Percentiles rank a stretch among this genome's conserved stretches.
These are phyloP conservation scores for Lagopus leucura DNA, from an alignment of 2,113 vertebrate species.

Conservation along the genomic window DNA sequence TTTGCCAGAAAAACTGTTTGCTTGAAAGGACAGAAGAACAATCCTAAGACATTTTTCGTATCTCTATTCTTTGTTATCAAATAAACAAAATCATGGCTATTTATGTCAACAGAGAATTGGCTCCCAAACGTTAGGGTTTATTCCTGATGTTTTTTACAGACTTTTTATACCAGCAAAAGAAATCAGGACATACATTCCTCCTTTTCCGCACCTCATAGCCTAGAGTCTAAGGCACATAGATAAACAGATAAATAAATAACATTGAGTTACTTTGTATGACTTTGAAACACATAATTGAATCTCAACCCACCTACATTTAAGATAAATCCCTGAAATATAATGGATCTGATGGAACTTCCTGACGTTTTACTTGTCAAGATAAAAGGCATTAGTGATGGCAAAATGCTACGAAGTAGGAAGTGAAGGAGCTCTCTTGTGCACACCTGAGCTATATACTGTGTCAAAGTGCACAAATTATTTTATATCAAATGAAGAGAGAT, in stretches of 20 bases:
- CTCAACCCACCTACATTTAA: not conserved
- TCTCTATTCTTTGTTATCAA: slow-evolving; percentile 26
- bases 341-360: not conserved
- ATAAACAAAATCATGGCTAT: slow-evolving; percentile 29
- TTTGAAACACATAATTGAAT: not conserved
- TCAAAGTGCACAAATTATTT: not conserved
- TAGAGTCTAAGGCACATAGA: not conserved
- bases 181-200: not conserved
- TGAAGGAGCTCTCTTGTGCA: not conserved
- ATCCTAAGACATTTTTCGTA: not conserved
- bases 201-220: not conserved
- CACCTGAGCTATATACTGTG: not conserved
- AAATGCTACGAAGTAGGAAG: not conserved
- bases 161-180: not conserved
- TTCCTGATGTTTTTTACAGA: not conserved
- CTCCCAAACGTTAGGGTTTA: not conserved
- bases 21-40: slow-evolving; percentile 6
- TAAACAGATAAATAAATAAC: not conserved
- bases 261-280: not conserved
- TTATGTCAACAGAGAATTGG: slow-evolving; percentile 22
- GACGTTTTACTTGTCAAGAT: not conserved
- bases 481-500: not conserved
- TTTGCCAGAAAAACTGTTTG: not conserved
- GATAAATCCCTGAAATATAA: not conserved
- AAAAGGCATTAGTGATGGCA: rapidly evolving